Percentiles rank a stretch among this genome's conserved stretches.
phyloP scores from a whole-genome alignment of 1,140 invertebrate species.

The Epicauta chinensis region DNA sequence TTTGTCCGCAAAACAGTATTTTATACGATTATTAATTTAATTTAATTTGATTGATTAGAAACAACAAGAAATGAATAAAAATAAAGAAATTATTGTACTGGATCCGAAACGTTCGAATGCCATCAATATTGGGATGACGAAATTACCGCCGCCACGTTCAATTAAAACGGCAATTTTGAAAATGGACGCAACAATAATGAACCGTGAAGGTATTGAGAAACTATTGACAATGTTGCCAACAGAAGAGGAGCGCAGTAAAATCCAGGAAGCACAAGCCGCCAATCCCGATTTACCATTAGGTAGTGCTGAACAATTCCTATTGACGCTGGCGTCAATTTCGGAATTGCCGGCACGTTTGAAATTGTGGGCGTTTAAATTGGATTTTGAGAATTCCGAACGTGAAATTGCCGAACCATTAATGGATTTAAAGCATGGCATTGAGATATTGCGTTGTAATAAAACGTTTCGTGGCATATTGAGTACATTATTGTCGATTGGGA shows the following conservation, averaged over 20 bases:
- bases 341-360: constrained; percentile 91
- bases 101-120: constrained; percentile 97
- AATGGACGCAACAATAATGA: constrained; percentile 98
- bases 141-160: constrained; percentile 90
- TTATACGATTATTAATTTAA: neutral
- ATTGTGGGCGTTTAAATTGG: constrained; percentile 97
- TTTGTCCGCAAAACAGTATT: neutral
- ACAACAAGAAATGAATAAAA: constrained; percentile 89
- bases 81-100: constrained; percentile 91
- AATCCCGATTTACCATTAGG: constrained; percentile 95
- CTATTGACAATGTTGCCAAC: constrained; percentile 95
- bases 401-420: constrained; percentile 98
- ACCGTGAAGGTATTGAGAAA: constrained; percentile 98
- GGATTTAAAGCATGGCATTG: constrained; percentile 96
- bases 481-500: constrained; percentile 90
- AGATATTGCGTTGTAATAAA: constrained; percentile 81
- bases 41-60: constrained; percentile 55
- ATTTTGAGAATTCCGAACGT: constrained; percentile 95
- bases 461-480: constrained; percentile 94
- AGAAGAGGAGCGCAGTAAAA: constrained; percentile 93
- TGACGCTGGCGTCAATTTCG: constrained; percentile 92
- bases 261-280: constrained; percentile 86
- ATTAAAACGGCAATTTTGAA: constrained; percentile 98
- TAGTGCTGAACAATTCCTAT: constrained; percentile 95
- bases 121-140: constrained; percentile 99